Base-by-base conservation (phyloP, 2,797 vertebrate genomes). In the Phalloptychus januarius region DNA sequence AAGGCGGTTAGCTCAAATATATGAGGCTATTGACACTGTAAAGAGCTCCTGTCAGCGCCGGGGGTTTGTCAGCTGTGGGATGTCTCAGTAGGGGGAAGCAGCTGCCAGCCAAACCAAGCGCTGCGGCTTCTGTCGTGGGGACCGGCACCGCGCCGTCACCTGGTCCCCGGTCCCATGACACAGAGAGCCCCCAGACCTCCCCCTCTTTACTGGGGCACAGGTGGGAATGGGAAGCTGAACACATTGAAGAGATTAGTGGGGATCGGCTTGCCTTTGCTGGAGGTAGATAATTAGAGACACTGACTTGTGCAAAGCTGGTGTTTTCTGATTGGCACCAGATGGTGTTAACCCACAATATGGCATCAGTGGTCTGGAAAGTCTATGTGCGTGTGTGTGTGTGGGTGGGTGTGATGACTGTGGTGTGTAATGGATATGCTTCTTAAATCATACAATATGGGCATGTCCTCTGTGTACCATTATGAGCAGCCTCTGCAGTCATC, bases 1-100 rank as follows among this genome's bases (percentile, higher is more conserved):
- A 96, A 95, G 92, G 95, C 95, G 90, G 94, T 96, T 96, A 95
- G 93, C 94, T 92, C 92, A 96, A 96, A 96, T 96, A 96, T 95
- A 96, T 96, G 95, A 93, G 95, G 90, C 95, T 91, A 95, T 95
- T 95, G 95, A 96, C 95, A 95, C 89, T 94, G 92, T 95, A 95
- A 95, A 94, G 94, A 93, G 94, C 92, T 91, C 93, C 95, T 93
- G 95, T 95, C 94, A 94, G 85, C 88, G 79, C 88, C 85, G 81
- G 88, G 90, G 92, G 88, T 88, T 92, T 93, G 95, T 96, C 95
- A 96, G 95, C 95, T 95, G 95, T 94, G 93, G 93, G 92, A 95
- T 80, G 93, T 94, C 93, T 95, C 95, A 95, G 95, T 92, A 88
- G 93, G 95, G 93, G 94, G 93, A 93, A 91, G 95, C 96, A 96